Evolutionary conservation across 2,888 invertebrate genomes (phyloP), one percentile per base, ranked within the genome.

Genomic region (Drosophila paucipuncta): DNA sequence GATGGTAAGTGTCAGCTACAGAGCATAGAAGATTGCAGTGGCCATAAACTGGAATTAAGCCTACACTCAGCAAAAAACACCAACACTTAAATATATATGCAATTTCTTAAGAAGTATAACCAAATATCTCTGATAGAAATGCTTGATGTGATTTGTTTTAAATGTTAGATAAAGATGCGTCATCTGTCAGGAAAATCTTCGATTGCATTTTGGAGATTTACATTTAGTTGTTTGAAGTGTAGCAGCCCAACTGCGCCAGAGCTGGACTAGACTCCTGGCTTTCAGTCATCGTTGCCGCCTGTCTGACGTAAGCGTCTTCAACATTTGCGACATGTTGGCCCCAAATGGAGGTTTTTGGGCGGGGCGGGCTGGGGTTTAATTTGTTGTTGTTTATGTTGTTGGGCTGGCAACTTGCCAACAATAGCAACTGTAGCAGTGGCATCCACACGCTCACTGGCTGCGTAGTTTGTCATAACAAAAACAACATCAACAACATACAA

Each of bases 271-370:
- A 71, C 71, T 80, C 63, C 58, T 50, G 76, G 10, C 22, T 47
- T 61, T 13, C 72, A 59, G 33, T 69, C 47, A 4, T 22, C 10
- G n/a, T 55, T 18, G 50, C 25, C 37, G 35, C 35, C 35, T 13
- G 67, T 59, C 70, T 86, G 85, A 86, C 90, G 85, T 83, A 85
- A 86, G 89, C 74, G 73, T 68, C 69, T 66, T 39, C 49, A 4
- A 52, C 39, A 37, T 37, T 30, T 37, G 67, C 50, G 60, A 68
- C 79, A 63, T 33, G 35, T 28, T 79, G 52, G 61, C 50, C 62
- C 31, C 31, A 49, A 66, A 68, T 53, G 49, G 39, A 31, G 41
- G 39, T 39, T 39, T 47, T 47, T 25, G 57, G 57, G 39, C 30
- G 57, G 35, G 16, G 25, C 33, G 10, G 16, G 22, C 4, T 55